Base-by-base conservation (phyloP, 2,888 invertebrate species). In the Trichogramma dendrolimi region DNA sequence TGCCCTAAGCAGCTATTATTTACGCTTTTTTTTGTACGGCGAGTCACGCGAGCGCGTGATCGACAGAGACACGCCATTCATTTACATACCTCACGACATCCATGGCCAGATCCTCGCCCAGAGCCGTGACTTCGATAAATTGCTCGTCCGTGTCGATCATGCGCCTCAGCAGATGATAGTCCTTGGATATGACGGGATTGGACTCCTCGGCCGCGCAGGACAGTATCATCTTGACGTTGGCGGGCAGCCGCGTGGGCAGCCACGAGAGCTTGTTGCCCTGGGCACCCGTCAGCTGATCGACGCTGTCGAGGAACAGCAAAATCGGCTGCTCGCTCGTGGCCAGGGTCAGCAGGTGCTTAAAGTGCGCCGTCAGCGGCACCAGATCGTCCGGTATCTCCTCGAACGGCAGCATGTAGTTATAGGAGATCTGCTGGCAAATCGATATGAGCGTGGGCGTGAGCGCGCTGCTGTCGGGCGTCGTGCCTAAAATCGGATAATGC, bases 211-310 rank as follows among this genome's bases (percentile, higher is more conserved):
- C 89, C 0, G 94, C 94, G 73, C 93, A 93, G 0, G 96, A 94
- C 4, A 96, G 90, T 55, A 97, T 90, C 64, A 94, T 90, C 91
- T 96, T 95, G 75, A 94, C 95, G 80, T 93, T 83, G 1, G 86
- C 84, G 0, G 98, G 97, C 43, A 99, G 81, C 67, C 92, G 84
- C 0, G 94, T 92, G 0, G 98, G 97, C 70, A 98, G 81, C 97
- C 97, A 98, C 0, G 96, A 93, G 43, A 98, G 88, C 80, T 96
- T 94, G 72, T 96, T 96, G 40, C 95, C 92, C 70, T 95, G 94
- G 0, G 94, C 90, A 0, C 94, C 94, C 5, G 96, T 96, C 55
- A 99, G 83, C 79, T 98, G 96, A 81, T 99, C 98, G 1, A 99
- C 92, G 0, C 96, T 96, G 79, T 99, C 98, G 72, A 99, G 81